Evolutionary conservation across 2,113 vertebrate species (phyloP).

Genomic region (Triplophysa tibetana): DNA sequence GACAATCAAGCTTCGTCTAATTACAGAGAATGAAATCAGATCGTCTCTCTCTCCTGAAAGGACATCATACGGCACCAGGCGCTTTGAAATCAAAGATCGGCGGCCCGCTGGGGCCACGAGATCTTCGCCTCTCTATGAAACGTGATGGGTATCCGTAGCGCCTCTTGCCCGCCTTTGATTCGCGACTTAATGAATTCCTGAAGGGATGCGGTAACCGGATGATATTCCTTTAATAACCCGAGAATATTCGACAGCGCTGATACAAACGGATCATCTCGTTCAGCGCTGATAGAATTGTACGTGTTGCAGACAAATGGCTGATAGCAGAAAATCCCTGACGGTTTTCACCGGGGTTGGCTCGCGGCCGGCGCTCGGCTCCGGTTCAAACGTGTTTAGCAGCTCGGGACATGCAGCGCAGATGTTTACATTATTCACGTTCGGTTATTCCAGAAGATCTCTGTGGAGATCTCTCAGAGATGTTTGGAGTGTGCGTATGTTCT

Average conservation of each 20-base stretch:
- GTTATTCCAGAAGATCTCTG: conserved; percentile 25
- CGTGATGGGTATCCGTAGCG: conserved; percentile 48
- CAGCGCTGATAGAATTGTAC: conserved; percentile 12
- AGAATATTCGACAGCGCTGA: conserved; percentile 56
- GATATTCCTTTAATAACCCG: conserved; percentile 34
- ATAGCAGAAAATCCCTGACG: not conserved
- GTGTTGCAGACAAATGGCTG: conserved; percentile 31
- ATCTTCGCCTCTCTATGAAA: conserved; percentile 43
- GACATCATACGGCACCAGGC: conserved; percentile 48
- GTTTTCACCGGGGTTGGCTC: conserved; percentile 6
- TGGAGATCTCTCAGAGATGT: conserved; percentile 29
- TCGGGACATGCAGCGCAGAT: conserved; percentile 12
- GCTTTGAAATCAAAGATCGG: conserved; percentile 64
- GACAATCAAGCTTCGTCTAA: conserved; percentile 51
- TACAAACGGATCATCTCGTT: conserved; percentile 33
- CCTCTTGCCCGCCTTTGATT: conserved; percentile 65
- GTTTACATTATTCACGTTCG: conserved; percentile 30
- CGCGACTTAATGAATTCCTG: conserved; percentile 70
- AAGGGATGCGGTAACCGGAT: conserved; percentile 51
- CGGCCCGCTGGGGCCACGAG: conserved; percentile 53
- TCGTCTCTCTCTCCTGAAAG: conserved; percentile 43
- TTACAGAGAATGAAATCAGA: conserved; percentile 48
- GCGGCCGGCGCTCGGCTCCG: not conserved
- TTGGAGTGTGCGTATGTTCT: conserved; percentile 39
- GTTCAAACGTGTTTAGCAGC: conserved; percentile 14